Evolutionary conservation across 2,888 invertebrate genomes (phyloP), one percentile per base, ranked within the genome.

Genomic region (Ligdia adustata): DNA sequence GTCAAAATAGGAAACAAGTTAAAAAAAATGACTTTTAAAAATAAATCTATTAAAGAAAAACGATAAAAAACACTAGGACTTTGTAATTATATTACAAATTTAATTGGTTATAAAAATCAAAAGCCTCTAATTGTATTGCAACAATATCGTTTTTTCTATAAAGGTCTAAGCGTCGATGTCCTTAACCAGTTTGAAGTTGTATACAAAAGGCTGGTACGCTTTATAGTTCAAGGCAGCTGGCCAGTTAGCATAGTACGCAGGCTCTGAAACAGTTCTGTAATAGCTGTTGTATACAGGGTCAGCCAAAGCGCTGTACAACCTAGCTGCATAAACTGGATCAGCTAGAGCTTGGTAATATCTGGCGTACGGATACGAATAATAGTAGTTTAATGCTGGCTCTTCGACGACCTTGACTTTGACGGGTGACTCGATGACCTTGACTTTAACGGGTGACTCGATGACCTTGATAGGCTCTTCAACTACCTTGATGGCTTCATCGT

Each of bases 181-280:
- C 9, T 34, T 34, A 4, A 34, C 22, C 7, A 34, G 13, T 13
- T 34, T 34, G 9, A 3, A 34, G n/a, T 34, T 14, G 22, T 34
- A 34, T 5, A 34, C 22, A 7, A 14, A 34, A 1, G 34, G 34
- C 13, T 24, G 12, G 9, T 11, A 13, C 4, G n/a, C 2, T 9
- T 13, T 34, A 2, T 22, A 7, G 1, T 33, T 1, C 3, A 20
- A 2, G 3, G 5, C 5, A 3, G 9, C 31, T 16, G 31, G 31
- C 6, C 9, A 7, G 18, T 18, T 18, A 18, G 18, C 18, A 18
- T 18, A 18, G 18, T 22, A 22, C 7, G 6, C 6, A 22, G 22
- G 22, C 3, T 22, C 22, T 7, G n/a, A n/a, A n/a, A n/a, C n/a
- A n/a, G 5, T 16, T 16, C 16, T 16, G 16, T 16, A 16, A 5